Conservation (phyloP, 2,113 vertebrate genomes). For the Gambusia holbrooki region DNA sequence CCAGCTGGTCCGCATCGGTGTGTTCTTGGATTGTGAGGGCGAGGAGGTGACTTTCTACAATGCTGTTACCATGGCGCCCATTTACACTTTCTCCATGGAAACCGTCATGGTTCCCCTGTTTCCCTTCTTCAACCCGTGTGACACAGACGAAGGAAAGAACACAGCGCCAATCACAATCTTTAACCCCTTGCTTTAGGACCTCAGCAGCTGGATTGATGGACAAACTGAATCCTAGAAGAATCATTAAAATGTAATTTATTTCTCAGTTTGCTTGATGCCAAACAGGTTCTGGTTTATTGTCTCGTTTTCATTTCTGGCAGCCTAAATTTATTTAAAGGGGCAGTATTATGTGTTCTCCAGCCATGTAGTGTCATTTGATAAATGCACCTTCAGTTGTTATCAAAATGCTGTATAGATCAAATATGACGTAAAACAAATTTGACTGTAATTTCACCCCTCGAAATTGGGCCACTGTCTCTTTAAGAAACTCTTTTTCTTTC, state of each 20-base stretch:
- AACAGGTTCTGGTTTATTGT: neutral
- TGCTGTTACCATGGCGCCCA: constrained; percentile 74
- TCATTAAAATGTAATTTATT: neutral
- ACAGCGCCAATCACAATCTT: constrained; percentile 64
- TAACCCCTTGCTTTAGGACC: constrained; percentile 63
- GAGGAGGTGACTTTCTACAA: constrained; percentile 82
- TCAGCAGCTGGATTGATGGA: neutral
- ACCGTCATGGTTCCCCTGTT: constrained; percentile 60
- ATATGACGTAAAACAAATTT: no score
- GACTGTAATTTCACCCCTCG: no score
- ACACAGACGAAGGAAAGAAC: constrained; percentile 72
- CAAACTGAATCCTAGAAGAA: neutral
- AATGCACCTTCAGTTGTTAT: no score
- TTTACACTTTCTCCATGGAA: constrained; percentile 76
- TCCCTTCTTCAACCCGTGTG: constrained; percentile 76
- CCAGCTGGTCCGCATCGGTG: constrained; percentile 67
- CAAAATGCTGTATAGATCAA: no score
- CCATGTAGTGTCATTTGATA: no score
- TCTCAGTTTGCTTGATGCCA: neutral
- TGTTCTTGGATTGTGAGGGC: constrained; percentile 80
- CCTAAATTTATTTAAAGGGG: no score
- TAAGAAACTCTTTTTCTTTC: no score
- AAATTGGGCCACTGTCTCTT: no score
- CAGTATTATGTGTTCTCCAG: no score
- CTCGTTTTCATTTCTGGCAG: neutral